Percentiles rank a stretch among this genome's conserved stretches.
These are phyloP conservation scores for Campylorhamphus procurvoides DNA, from an alignment of 2,113 vertebrate genomes.

Conservation along the genomic window DNA sequence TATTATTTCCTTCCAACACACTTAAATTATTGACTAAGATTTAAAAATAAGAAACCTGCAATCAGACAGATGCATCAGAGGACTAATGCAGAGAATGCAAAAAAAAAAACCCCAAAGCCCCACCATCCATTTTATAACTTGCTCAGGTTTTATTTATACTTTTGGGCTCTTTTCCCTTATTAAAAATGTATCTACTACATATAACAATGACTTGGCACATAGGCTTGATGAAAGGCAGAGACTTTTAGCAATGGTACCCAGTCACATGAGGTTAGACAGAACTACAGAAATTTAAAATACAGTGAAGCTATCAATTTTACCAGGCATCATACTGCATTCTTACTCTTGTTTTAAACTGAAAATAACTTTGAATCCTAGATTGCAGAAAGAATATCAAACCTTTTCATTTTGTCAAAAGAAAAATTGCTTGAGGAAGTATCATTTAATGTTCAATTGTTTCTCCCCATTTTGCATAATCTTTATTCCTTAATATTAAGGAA, in stretches of 20 bases:
- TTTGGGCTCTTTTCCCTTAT: neutral
- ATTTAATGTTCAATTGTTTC: neutral
- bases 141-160: neutral
- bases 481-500: neutral
- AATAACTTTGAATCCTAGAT: neutral
- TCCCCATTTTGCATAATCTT: neutral
- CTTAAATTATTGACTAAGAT: neutral
- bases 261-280: neutral
- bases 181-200: neutral
- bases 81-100: neutral
- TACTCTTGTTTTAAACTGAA: neutral
- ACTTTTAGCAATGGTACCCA: neutral
- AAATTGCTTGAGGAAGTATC: neutral
- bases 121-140: neutral
- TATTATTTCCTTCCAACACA: neutral
- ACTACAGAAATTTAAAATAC: neutral
- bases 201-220: neutral
- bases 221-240: neutral
- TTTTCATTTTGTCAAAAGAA: neutral
- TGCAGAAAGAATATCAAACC: neutral
- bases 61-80: neutral
- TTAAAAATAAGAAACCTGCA: neutral
- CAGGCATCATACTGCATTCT: neutral
- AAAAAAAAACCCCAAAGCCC: fast-evolving
- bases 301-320: neutral